Base-by-base conservation (phyloP, 2,113 vertebrate species). In the Cyanoderma ruficeps region DNA sequence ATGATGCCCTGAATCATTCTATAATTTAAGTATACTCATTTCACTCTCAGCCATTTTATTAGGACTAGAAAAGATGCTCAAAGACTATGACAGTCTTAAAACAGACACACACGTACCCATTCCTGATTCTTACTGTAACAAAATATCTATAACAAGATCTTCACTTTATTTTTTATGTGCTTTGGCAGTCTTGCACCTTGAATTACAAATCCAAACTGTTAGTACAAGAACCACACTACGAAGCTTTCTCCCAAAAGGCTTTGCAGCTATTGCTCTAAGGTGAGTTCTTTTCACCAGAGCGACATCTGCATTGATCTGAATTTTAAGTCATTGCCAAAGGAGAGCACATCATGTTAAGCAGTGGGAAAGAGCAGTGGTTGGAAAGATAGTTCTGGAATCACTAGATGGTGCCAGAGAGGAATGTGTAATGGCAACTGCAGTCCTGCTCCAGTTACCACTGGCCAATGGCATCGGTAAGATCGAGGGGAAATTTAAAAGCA, bases 101-200 rank as follows among this genome's bases (percentile, higher is more conserved):
- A 87, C 61, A 90, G 79, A 88, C 67, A 78, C 19, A 49, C 31
- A 41, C 15, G 2, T 30, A 50, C 41, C 41, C 80, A 35, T 75
- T 87, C 76, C 78, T 61, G 83, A 89, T 64, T 87, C 88, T 93
- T 78, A 93, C 83, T 71, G 88, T 87, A 96, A 94, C 60, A 84
- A 96, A 96, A 94, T 89, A 94, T 69, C 90, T 90, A 79, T 71
- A 93, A 93, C 90, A 89, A 94, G 76, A 97, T 87, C 92, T 94
- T 87, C 72, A 75, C 76, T 79, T 95, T 88, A 95, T 92, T 93
- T 95, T 96, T 94, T 87, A 95, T 93, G 64, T 81, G 93, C 72
- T 94, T 93, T 96, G 93, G 94, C 94, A 93, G 88, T 96, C 95
- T 96, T 94, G 96, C 93, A 95, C 94, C 93, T 94, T 84, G 92